Base-by-base conservation (phyloP, 2,113 vertebrate genomes). In the Bos taurus region DNA sequence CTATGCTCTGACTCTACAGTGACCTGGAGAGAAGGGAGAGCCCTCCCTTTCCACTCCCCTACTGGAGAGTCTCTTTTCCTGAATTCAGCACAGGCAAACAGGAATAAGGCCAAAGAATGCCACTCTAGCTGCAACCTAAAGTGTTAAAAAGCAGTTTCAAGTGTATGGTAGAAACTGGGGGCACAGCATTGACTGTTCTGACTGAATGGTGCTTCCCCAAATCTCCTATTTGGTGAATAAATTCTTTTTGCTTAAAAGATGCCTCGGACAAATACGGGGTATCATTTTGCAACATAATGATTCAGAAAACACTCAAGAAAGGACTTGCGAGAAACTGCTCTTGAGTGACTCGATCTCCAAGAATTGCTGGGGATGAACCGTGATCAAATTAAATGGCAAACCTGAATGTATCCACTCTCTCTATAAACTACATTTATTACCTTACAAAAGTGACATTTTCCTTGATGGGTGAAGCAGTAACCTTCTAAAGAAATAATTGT, bases 341-440 rank as follows among this genome's bases (percentile, higher is more conserved):
- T 71, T 40, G 71, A 92, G 88, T 89, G 83, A 56, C 92, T 82
- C 52, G 67, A 78, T 95, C 90, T 84, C 84, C 25, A 80, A 80
- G 60, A 50, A 88, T 50, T 25, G 57, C 74, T 25, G 46, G 90
- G 84, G 80, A 59, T 95, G 88, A 95, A 30, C 64, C 43, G 6
- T 56, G 93, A 95, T 78, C 92, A 93, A 91, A 80, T 83, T 96
- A 97, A 96, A 86, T 15, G 94, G 50, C 64, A 89, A 60, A 89
- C 43, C 83, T 95, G 36, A 33, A 4, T 36, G 50, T 77, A 77
- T 40, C 59, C 52, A 33, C 14, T 60, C 48, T 95, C 43, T 85
- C 82, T 56, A 93, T 93, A 96, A 97, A 64, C 80, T 91, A 92
- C 93, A 88, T 97, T 88, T 96, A 92, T 94, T 88, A 92, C 90